phyloP scores from a whole-genome alignment of 2,797 vertebrate genomes.

The Clarias platycephalus region DNA sequence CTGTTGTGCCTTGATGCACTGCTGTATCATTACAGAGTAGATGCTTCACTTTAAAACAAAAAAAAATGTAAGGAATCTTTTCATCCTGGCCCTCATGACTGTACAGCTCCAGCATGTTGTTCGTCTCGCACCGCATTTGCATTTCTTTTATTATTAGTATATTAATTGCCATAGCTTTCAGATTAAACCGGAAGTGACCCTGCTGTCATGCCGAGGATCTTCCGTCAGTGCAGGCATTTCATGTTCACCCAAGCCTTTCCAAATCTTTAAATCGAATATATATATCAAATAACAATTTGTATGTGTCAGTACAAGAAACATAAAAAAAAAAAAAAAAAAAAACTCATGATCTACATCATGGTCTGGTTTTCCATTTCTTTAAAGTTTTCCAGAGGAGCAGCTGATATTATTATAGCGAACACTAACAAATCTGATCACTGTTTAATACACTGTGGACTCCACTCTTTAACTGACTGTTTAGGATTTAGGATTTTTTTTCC shows the following conservation, averaged over 20 bases:
- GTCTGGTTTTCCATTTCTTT: slow-evolving; percentile 18
- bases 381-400: slow-evolving; percentile 1
- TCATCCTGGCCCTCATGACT: slow-evolving; percentile 28
- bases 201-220: slow-evolving; percentile 13
- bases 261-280: slow-evolving; percentile 14
- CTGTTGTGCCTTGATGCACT: slow-evolving; percentile 79
- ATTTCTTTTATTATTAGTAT: not conserved
- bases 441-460: slow-evolving; percentile 24
- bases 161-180: slow-evolving; percentile 34
- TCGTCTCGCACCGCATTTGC: not conserved
- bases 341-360: not conserved
- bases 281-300: not conserved
- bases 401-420: not conserved
- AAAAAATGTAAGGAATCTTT: not conserved
- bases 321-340: not conserved
- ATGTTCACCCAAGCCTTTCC: not conserved
- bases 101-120: slow-evolving; percentile 6
- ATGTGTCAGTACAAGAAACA: slow-evolving; percentile 1
- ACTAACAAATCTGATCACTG: slow-evolving; percentile 30
- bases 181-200: slow-evolving; percentile 2
- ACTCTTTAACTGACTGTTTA: slow-evolving; percentile 14
- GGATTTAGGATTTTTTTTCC: not conserved
- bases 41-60: slow-evolving; percentile 1
- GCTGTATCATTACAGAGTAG: slow-evolving; percentile 62
- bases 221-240: slow-evolving; percentile 19